phyloP scores from a whole-genome alignment of 1,140 invertebrate genomes.

The Nautilus pompilius region DNA sequence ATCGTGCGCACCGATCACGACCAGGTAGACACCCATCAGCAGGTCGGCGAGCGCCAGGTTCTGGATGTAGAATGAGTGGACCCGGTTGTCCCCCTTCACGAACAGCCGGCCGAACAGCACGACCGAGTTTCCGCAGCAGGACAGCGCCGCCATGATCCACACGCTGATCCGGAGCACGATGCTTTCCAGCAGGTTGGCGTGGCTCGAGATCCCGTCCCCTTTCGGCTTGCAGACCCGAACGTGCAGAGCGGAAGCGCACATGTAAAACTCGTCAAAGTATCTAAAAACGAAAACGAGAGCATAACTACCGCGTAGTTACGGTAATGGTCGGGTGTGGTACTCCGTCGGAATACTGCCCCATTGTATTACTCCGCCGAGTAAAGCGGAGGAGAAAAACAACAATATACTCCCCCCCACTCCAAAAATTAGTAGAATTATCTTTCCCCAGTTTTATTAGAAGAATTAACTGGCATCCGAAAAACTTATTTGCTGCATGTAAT shows the following conservation, averaged over 20 bases:
- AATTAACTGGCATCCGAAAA: no score
- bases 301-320: no score
- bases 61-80: conserved; percentile 63
- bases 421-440: no score
- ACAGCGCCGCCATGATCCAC: conserved; percentile 71
- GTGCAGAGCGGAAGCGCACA: conserved; percentile 66
- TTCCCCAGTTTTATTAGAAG: no score
- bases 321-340: no score
- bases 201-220: conserved; percentile 70
- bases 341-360: no score
- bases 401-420: no score
- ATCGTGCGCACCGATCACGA: conserved; percentile 70
- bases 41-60: conserved; percentile 76
- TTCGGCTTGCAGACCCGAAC: conserved; percentile 65
- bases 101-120: conserved; percentile 69
- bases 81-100: conserved; percentile 55
- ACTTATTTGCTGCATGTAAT: no score
- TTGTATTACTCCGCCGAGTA: no score
- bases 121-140: conserved; percentile 66
- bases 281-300: conserved; percentile 50
- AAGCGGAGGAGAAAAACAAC: no score
- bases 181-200: conserved; percentile 65
- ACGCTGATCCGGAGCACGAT: conserved; percentile 65
- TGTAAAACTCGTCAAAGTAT: conserved; percentile 70
- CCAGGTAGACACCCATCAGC: conserved; percentile 75